Percentiles rank a stretch among this genome's conserved stretches.
Conservation (phyloP, 1,140 invertebrate species). For the Drosophila subobscura region DNA sequence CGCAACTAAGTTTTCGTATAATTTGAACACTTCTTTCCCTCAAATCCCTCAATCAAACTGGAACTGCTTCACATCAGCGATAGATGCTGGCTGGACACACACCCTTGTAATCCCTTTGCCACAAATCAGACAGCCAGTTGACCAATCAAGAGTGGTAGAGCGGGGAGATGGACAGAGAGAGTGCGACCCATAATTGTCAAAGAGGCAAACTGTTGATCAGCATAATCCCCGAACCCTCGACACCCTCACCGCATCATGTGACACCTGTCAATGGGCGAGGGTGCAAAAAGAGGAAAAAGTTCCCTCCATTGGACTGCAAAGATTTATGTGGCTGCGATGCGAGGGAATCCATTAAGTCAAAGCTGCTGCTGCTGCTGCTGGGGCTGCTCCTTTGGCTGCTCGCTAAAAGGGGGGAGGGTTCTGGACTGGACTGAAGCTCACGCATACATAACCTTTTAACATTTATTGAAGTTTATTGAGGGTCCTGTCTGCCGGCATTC, state of each 20-base stretch:
- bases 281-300: conserved; percentile 35
- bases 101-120: conserved; percentile 33
- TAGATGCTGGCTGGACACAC: conserved; percentile 31
- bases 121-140: conserved; percentile 48
- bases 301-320: conserved; percentile 31
- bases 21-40: too few relatives aligned
- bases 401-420: background rate
- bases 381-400: background rate
- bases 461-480: conserved; percentile 81
- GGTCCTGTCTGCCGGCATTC: conserved; percentile 6
- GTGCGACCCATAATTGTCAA: conserved; percentile 57
- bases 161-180: background rate
- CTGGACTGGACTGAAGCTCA: background rate
- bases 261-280: conserved; percentile 64
- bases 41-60: too few relatives aligned
- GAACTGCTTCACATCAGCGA: background rate
- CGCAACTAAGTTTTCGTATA: too few relatives aligned
- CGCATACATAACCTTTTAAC: conserved; percentile 78
- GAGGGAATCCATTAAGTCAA: conserved; percentile 74
- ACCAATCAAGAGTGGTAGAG: conserved; percentile 27
- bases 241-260: conserved; percentile 9
- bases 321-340: conserved; percentile 76
- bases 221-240: conserved; percentile 23
- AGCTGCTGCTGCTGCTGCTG: conserved; percentile 26
- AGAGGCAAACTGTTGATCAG: conserved; percentile 75